Percentiles rank a stretch among this genome's conserved stretches.
Conservation (phyloP, 2,113 vertebrate genomes). For the Megaceryle torquata region DNA sequence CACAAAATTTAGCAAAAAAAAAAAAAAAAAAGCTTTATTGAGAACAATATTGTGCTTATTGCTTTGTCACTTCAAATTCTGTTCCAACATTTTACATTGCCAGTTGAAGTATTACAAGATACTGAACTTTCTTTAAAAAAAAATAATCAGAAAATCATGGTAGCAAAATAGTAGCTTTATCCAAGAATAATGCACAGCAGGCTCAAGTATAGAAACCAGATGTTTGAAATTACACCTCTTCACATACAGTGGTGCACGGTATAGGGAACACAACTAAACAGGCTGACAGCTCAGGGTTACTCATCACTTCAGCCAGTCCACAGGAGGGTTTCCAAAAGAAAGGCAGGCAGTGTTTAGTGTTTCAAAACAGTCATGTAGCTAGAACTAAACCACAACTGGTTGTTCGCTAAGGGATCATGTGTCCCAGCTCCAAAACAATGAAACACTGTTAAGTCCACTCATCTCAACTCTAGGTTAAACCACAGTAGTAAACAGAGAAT, state of each 20-base stretch:
- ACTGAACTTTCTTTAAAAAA: not conserved
- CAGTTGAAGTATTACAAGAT: not conserved
- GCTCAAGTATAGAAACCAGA: not conserved
- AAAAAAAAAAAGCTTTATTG: constrained; percentile 37
- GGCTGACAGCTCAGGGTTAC: not conserved
- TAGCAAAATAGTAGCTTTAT: constrained; percentile 35
- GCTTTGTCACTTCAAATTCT: not conserved
- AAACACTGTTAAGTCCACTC: not conserved
- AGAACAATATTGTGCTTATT: not conserved
- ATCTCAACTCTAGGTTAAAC: not conserved
- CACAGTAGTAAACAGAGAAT: not conserved
- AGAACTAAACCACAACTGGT: not conserved
- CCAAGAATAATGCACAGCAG: not conserved
- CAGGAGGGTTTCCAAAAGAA: not conserved
- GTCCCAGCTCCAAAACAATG: not conserved
- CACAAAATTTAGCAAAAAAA: not conserved
- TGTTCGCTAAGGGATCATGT: not conserved
- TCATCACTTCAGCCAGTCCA: not conserved
- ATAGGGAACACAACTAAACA: not conserved
- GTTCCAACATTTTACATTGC: not conserved
- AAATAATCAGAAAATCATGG: not conserved
- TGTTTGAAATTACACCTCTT: not conserved
- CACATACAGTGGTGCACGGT: not conserved
- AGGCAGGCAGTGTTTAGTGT: not conserved
- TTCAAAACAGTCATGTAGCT: not conserved